Conservation (phyloP, 2,113 vertebrate genomes). For the Taurulus bubalis region DNA sequence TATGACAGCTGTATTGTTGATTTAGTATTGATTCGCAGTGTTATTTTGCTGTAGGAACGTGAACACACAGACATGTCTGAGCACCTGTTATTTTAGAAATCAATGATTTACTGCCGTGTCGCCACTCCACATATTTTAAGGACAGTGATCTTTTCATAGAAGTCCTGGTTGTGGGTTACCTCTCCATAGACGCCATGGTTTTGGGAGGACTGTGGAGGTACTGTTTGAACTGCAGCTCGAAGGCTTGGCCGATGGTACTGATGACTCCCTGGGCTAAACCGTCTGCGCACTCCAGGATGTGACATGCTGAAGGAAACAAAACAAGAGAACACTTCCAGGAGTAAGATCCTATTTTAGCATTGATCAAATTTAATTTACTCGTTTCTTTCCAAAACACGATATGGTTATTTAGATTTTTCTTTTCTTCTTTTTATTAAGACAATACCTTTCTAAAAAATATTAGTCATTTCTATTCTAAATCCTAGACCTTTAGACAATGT, state of each 20-base stretch:
- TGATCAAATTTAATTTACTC: background rate
- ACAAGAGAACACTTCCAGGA: background rate
- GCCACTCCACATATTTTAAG: background rate
- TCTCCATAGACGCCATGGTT: slow-evolving; percentile 82
- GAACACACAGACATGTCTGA: background rate
- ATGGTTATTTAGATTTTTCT: background rate
- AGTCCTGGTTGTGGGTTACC: slow-evolving; percentile 80
- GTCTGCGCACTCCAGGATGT: slow-evolving; percentile 96
- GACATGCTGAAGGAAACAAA: slow-evolving; percentile 86
- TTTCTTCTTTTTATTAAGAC: background rate
- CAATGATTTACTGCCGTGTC: background rate
- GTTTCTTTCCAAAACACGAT: background rate
- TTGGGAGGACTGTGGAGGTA: slow-evolving; percentile 95
- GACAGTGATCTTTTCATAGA: background rate
- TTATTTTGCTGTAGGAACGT: background rate
- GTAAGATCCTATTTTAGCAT: background rate
- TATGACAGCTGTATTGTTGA: background rate
- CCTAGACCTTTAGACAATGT: background rate
- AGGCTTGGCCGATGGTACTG: slow-evolving; percentile 97
- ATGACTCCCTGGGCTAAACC: slow-evolving; percentile 95
- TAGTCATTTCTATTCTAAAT: background rate
- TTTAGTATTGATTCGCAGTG: background rate
- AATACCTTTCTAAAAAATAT: background rate
- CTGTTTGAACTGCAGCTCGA: slow-evolving; percentile 97
- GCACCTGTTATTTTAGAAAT: background rate